Evolutionary conservation across 2,888 invertebrate species (phyloP).

Genomic region (Glaucopsyche alexis): DNA sequence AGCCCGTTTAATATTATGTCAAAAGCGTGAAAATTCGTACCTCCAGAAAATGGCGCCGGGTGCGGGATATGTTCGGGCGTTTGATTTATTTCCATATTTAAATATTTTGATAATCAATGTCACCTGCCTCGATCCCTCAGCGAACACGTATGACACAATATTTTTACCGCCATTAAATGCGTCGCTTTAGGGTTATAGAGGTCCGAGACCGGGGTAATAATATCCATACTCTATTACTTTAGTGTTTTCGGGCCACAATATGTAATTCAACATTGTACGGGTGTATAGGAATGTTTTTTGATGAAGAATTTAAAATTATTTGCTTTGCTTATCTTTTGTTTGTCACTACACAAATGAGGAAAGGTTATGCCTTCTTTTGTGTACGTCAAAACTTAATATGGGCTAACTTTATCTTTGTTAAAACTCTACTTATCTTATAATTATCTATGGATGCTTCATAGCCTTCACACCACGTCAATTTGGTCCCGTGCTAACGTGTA

Average conservation of each 20-base stretch:
- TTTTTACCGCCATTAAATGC: background rate
- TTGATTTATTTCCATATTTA: constrained; percentile 25
- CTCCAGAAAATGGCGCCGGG: constrained; percentile 15
- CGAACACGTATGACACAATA: background rate
- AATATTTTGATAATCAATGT: constrained; percentile 25
- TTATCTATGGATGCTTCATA: no score
- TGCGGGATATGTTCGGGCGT: constrained; percentile 19
- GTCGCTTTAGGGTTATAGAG: background rate
- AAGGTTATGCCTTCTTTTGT: no score
- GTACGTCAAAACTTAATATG: no score
- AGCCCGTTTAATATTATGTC: background rate
- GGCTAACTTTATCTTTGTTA: no score
- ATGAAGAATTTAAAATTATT: no score
- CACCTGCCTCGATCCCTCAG: constrained; percentile 11
- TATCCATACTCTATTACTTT: background rate
- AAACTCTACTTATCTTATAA: no score
- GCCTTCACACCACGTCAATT: no score
- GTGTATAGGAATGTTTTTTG: no score
- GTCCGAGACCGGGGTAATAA: background rate
- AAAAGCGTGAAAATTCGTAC: constrained; percentile 4
- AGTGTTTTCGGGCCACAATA: background rate
- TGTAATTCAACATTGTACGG: no score
- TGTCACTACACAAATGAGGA: no score
- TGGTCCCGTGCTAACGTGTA: no score
- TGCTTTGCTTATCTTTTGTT: no score